phyloP scores from a whole-genome alignment of 2,888 invertebrate genomes.

The Eucera pruinosa region DNA sequence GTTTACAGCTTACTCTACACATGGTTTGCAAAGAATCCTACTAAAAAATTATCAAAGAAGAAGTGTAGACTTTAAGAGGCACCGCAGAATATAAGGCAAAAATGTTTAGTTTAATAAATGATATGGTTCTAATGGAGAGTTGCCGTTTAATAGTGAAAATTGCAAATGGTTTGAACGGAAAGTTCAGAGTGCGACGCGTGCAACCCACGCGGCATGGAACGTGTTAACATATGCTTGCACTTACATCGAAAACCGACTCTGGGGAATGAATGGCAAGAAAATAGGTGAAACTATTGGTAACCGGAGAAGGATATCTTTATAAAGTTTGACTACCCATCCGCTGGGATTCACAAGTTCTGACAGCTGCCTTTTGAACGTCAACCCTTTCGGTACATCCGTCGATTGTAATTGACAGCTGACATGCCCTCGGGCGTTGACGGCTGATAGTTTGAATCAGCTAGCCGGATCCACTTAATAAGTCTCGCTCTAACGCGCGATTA shows the following conservation, averaged over 20 bases:
- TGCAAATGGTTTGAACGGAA: too few species aligned
- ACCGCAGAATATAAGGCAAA: too few species aligned
- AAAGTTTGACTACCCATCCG: not conserved
- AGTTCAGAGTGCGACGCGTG: too few species aligned
- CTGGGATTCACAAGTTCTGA: conserved; percentile 25
- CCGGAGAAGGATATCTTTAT: not conserved
- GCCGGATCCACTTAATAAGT: conserved; percentile 11
- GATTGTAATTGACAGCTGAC: conserved; percentile 51
- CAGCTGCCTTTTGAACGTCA: conserved; percentile 29
- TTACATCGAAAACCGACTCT: not conserved
- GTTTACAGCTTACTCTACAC: too few species aligned
- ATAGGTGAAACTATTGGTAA: not conserved
- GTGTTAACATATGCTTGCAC: too few species aligned
- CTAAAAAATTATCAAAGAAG: too few species aligned
- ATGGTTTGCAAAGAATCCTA: too few species aligned
- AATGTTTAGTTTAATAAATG: too few species aligned
- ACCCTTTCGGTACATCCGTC: conserved; percentile 37
- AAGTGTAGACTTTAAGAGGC: too few species aligned
- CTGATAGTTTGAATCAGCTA: conserved; percentile 27
- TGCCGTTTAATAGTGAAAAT: too few species aligned
- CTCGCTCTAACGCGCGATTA: conserved; percentile 13
- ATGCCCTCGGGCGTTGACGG: conserved; percentile 29
- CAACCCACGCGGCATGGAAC: too few species aligned
- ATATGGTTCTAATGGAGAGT: too few species aligned
- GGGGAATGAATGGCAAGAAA: not conserved